Evolutionary conservation across 1,140 invertebrate species (phyloP).

Genomic region (Drosophila subobscura): DNA sequence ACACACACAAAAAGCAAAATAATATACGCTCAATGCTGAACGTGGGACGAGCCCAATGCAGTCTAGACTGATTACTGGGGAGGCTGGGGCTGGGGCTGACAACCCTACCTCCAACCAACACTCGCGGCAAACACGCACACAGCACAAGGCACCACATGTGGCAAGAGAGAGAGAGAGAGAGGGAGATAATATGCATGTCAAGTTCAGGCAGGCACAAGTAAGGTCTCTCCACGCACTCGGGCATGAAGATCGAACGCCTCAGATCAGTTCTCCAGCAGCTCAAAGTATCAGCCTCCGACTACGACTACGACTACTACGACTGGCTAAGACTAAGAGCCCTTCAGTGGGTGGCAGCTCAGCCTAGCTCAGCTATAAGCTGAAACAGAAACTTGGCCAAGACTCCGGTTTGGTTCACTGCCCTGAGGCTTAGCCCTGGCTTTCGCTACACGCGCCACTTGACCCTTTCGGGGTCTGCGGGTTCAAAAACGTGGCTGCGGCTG

Average conservation of each 20-base stretch:
- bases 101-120: conserved; percentile 54
- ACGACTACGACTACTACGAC: too few species aligned
- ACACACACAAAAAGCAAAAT: too few species aligned
- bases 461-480: conserved; percentile 63
- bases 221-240: conserved; percentile 66
- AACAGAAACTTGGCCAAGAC: conserved; percentile 7
- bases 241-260: conserved; percentile 72
- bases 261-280: conserved; percentile 20
- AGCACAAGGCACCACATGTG: too few species aligned
- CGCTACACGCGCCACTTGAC: conserved; percentile 78
- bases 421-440: conserved; percentile 62
- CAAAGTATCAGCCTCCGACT: too few species aligned
- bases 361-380: conserved; percentile 4
- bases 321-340: conserved; percentile 19
- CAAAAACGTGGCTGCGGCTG: conserved; percentile 70
- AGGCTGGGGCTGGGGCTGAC: conserved; percentile 33
- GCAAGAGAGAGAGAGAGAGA: neutral
- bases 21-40: conserved; percentile 57
- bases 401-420: conserved; percentile 14
- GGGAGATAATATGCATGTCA: conserved; percentile 66
- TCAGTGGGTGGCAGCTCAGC: conserved; percentile 11
- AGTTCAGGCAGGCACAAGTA: conserved; percentile 60
- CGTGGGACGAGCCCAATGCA: conserved; percentile 73
- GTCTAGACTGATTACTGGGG: conserved; percentile 60
- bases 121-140: conserved; percentile 48